phyloP scores from a whole-genome alignment of 2,797 vertebrate genomes.

The Gymnothorax reevesii region DNA sequence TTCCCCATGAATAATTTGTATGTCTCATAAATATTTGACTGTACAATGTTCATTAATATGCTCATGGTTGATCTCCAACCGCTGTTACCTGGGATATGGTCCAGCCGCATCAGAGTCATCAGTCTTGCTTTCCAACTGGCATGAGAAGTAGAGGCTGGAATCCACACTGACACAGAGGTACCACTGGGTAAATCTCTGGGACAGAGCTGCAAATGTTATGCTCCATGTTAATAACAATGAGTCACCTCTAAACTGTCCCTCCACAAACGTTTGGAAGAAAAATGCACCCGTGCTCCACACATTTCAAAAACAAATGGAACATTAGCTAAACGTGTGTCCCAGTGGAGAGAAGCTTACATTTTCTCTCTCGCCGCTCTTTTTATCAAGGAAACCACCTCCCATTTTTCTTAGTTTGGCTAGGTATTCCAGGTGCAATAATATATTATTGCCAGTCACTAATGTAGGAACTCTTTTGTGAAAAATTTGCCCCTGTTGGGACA shows the following conservation, averaged over 20 bases:
- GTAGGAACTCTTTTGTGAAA: conserved; percentile 58
- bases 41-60: conserved; percentile 76
- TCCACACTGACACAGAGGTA: neutral
- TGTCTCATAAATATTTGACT: conserved; percentile 79
- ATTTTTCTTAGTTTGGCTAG: conserved; percentile 72
- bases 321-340: neutral
- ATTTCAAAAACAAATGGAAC: neutral
- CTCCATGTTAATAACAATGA: neutral
- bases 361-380: conserved; percentile 38
- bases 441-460: conserved; percentile 60
- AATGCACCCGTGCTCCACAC: neutral
- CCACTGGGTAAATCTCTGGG: neutral
- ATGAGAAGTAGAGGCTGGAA: neutral
- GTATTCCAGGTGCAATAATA: conserved; percentile 78
- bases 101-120: conserved; percentile 11
- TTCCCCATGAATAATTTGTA: conserved; percentile 78
- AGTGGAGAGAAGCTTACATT: conserved; percentile 1
- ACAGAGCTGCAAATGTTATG: neutral
- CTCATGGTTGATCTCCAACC: conserved; percentile 50
- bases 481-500: conserved; percentile 47
- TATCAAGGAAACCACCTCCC: conserved; percentile 52
- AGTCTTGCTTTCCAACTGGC: conserved; percentile 22
- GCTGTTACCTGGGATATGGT: conserved; percentile 37
- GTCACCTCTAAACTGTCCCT: neutral
- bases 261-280: neutral